Conservation (phyloP, 2,113 vertebrate genomes). For the Gavialis gangeticus region DNA sequence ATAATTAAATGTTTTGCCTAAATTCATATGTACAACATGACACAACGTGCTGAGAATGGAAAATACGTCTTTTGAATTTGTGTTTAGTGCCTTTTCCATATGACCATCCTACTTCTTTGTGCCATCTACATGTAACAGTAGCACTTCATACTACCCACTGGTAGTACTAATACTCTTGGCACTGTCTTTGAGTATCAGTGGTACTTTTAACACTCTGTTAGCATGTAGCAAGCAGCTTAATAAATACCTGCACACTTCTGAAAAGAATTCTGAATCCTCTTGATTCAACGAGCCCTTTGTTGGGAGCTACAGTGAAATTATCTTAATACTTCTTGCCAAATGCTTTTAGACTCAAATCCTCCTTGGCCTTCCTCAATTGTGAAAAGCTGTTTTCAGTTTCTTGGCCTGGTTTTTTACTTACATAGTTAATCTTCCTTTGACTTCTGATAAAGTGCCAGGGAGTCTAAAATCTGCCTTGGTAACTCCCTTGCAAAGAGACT, state of each 20-base stretch:
- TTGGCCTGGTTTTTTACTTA: slow-evolving; percentile 67
- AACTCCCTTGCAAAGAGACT: slow-evolving; percentile 59
- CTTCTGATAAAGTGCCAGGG: slow-evolving; percentile 68
- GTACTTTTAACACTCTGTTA: neutral
- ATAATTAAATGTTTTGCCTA: neutral
- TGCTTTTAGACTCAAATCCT: slow-evolving; percentile 31
- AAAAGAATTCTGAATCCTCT: slow-evolving; percentile 29
- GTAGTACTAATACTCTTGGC: neutral
- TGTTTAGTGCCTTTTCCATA: neutral
- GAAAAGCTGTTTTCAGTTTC: slow-evolving; percentile 66
- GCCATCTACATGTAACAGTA: neutral
- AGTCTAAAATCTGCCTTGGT: slow-evolving; percentile 64
- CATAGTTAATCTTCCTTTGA: slow-evolving; percentile 65
- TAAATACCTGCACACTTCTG: neutral
- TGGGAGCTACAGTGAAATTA: slow-evolving; percentile 25
- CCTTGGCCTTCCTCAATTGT: slow-evolving; percentile 40
- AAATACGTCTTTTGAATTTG: neutral
- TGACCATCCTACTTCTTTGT: neutral
- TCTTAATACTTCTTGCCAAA: slow-evolving; percentile 49
- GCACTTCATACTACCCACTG: neutral
- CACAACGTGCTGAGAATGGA: neutral
- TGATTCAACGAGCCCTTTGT: slow-evolving; percentile 40
- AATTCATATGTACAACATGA: neutral
- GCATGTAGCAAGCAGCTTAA: neutral
- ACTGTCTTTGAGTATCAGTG: neutral